Percentiles rank a stretch among this genome's conserved stretches.
Conservation (phyloP, 1,140 invertebrate genomes). For the Agrilus planipennis region DNA sequence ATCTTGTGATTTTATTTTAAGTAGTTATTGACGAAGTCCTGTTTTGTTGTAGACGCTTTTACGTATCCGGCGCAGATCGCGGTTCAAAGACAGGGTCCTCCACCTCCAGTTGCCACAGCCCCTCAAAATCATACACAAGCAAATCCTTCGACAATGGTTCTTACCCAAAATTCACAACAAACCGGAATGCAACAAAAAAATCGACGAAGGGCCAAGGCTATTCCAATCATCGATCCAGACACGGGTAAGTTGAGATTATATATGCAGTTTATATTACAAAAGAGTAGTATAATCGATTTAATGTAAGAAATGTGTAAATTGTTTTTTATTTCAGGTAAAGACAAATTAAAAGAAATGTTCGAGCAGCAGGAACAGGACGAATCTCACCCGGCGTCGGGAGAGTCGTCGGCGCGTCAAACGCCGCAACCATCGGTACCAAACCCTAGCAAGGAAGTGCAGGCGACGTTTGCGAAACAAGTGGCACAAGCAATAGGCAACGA, state of each 20-base stretch:
- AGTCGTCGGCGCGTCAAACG: slow-evolving; percentile 31
- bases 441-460: slow-evolving; percentile 28
- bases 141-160: slow-evolving; percentile 8
- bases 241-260: slow-evolving; percentile 19
- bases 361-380: slow-evolving; percentile 22
- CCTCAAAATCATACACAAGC: slow-evolving; percentile 13
- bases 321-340: slow-evolving; percentile 11
- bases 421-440: slow-evolving; percentile 23
- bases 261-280: not conserved
- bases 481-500: slow-evolving; percentile 22
- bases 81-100: not conserved
- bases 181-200: slow-evolving; percentile 6
- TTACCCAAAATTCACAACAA: slow-evolving; percentile 6
- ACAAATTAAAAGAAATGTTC: slow-evolving; percentile 25
- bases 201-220: slow-evolving; percentile 20
- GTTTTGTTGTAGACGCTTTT: too few relatives aligned
- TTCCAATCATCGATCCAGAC: slow-evolving; percentile 28
- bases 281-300: not conserved
- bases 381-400: slow-evolving; percentile 28
- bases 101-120: slow-evolving; percentile 9
- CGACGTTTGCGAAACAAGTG: slow-evolving; percentile 27
- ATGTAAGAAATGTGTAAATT: too few relatives aligned
- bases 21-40: too few relatives aligned
- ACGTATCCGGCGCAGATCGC: too few relatives aligned
- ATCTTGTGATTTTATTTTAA: too few relatives aligned